Conservation (phyloP, 30 jellyfish, hydroid and myxozoan genomes). For the Sanderia malayensis region DNA sequence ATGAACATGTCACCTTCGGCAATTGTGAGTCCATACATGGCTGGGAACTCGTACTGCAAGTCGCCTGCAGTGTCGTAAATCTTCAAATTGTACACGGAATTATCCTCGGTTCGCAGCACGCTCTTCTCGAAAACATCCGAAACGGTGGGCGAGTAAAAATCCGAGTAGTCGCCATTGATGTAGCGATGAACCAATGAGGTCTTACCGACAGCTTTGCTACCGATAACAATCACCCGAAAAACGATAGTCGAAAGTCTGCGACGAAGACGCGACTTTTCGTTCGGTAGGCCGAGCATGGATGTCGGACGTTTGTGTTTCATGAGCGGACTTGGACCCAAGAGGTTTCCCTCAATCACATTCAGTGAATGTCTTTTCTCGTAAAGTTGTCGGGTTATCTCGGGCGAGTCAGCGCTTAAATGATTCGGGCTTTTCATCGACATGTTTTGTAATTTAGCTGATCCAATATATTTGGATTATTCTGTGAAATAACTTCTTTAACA, state of each 20-base stretch:
- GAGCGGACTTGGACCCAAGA: neutral
- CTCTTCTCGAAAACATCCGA: conserved; percentile 60
- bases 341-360: neutral
- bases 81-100: conserved; percentile 38
- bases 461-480: no score
- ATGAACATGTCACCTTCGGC: conserved; percentile 65
- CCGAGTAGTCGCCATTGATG: conserved; percentile 17
- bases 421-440: no score
- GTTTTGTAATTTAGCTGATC: no score
- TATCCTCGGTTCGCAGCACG: conserved; percentile 45
- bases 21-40: conserved; percentile 59
- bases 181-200: conserved; percentile 51
- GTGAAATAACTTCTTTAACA: no score
- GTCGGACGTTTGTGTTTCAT: conserved; percentile 19
- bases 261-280: conserved; percentile 19
- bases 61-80: conserved; percentile 69
- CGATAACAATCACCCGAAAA: conserved; percentile 44
- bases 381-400: conserved; percentile 28
- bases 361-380: conserved; percentile 53
- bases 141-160: conserved; percentile 52
- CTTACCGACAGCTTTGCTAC: conserved; percentile 66
- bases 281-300: conserved; percentile 29
- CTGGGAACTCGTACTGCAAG: conserved; percentile 66
- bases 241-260: conserved; percentile 44
- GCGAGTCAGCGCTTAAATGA: no score